Base-by-base conservation (phyloP, 37 sponge, comb jelly and placozoan species). In the Halichondria panicea region DNA sequence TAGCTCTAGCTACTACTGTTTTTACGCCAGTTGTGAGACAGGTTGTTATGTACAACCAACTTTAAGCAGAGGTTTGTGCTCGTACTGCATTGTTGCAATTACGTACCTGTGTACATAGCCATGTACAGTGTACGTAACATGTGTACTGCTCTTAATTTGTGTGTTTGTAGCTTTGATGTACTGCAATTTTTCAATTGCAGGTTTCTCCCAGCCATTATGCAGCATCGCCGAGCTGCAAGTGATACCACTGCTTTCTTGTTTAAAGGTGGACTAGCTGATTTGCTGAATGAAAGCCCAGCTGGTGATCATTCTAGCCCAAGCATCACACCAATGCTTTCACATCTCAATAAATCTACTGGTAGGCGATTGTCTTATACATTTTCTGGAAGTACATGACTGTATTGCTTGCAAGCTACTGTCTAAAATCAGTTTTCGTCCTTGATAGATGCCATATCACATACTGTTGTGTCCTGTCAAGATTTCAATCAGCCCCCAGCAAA, bases 141-240 rank as follows among this genome's bases (percentile, higher is more conserved):
- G 36, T 28, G 39, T 5, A 6, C 6, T 19, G 21, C 39, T 9
- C 7, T 64, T 64, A 11, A 48, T 48, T 48, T 48, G 11, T 48
- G 52, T 15, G 15, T 48, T 11, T 48, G 15, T 15, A 11, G 52
- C 15, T 18, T 48, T 48, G 52, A 18, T 48, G 13, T 15, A 15
- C 13, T n/a, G n/a, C n/a, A n/a, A n/a, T n/a, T 11, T 18, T 48
- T 4, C 27, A 18, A 31, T 12, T 43, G 34, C 34, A 70, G 71
- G n/a, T n/a, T 79, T 11, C 57, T 79, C 24, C 70, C 69, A 18
- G 22, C 80, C 9, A 42, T 65, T 19, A 84, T 86, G 81, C 74
- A 73, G 28, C 87, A 86, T 58, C 74, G 87, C 21, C 67, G 87
- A 2, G 66, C 87, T n/a, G 79, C 69, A 44, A 86, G 87, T 73